Evolutionary conservation across 2,888 invertebrate species (phyloP).

Genomic region (Drosophila borealis): DNA sequence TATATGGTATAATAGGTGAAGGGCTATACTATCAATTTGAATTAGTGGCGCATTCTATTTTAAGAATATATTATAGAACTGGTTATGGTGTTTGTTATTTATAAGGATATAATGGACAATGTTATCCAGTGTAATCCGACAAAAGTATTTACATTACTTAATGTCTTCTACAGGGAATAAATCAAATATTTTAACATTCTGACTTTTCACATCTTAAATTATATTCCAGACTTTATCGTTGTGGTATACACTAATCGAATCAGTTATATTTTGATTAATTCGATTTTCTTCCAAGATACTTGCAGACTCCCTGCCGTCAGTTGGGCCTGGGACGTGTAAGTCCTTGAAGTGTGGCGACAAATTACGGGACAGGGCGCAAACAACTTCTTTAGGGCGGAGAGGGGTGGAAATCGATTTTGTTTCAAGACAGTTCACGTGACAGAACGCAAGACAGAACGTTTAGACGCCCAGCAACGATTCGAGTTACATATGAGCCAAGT

Average conservation of each 20-base stretch:
- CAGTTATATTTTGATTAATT: conserved; percentile 40
- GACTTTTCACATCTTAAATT: conserved; percentile 1
- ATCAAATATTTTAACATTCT: conserved; percentile 15
- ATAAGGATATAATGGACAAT: background rate
- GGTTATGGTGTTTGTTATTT: conserved; percentile 28
- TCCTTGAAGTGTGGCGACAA: conserved; percentile 57
- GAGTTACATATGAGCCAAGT: conserved; percentile 68
- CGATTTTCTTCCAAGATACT: conserved; percentile 30
- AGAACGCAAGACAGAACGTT: conserved; percentile 44
- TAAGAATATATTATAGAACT: conserved; percentile 18
- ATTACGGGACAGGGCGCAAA: conserved; percentile 67
- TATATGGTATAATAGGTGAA: conserved; percentile 26
- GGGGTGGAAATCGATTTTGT: conserved; percentile 71
- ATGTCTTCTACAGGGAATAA: conserved; percentile 35
- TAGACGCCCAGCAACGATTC: conserved; percentile 47
- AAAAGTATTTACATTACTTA: background rate
- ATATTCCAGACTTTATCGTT: conserved; percentile 13
- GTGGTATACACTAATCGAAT: conserved; percentile 33
- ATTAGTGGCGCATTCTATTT: conserved; percentile 33
- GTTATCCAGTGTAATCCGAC: conserved; percentile 14
- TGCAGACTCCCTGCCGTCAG: conserved; percentile 23
- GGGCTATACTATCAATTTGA: conserved; percentile 24
- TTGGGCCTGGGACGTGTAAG: conserved; percentile 2
- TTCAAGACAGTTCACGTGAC: conserved; percentile 56
- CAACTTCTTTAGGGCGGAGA: conserved; percentile 7